Base-by-base conservation (phyloP, 2,113 vertebrate species). In the Pseudorhombus dupliciocellatus region DNA sequence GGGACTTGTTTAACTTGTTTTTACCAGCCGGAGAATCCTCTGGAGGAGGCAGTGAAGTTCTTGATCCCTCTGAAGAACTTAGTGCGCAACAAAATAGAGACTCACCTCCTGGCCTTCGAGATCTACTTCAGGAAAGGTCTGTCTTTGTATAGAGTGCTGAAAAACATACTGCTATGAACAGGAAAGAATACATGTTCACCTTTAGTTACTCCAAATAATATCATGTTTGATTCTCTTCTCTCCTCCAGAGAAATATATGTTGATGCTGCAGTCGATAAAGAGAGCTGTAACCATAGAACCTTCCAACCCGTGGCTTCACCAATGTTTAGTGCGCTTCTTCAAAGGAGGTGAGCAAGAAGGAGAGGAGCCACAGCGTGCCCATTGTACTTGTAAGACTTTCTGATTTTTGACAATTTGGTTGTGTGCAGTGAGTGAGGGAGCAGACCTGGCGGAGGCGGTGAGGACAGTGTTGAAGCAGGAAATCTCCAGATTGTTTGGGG, bases 21-120 rank as follows among this genome's bases (percentile, higher is more conserved):
- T 51, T 8, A 48, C 8, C 88, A 98, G 96, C 93, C 95, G 84
- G 96, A 97, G 90, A 95, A 88, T 81, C 96, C 96, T 73, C 93
- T 98, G 90, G 96, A 98, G 93, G 96, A 98, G 93, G 96, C 96
- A 48, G 94, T 97, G 90, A 98, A 96, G 89, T 98, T 98, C 93
- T 93, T 98, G 92, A 97, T 92, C 59, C 96, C 96, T 0, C 87
- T 98, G 82, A 97, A 97, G 93, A 95, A 95, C 86, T 93, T 97
- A 91, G 96, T 96, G 26, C 65, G 70, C 80, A 97, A 97, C 91
- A 94, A 95, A 87, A 97, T 98, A 85, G 96, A 97, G 84, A 98
- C 96, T 0, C 96, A 98, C 93, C 96, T 98, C 73, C 94, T 96
- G 93, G 96, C 96, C 92, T 98, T 98, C 16, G 96, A 98, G 88